Percentiles rank a stretch among this genome's conserved stretches.
phyloP scores from a whole-genome alignment of 2,888 invertebrate genomes.

The Petrolisthes cinctipes region DNA sequence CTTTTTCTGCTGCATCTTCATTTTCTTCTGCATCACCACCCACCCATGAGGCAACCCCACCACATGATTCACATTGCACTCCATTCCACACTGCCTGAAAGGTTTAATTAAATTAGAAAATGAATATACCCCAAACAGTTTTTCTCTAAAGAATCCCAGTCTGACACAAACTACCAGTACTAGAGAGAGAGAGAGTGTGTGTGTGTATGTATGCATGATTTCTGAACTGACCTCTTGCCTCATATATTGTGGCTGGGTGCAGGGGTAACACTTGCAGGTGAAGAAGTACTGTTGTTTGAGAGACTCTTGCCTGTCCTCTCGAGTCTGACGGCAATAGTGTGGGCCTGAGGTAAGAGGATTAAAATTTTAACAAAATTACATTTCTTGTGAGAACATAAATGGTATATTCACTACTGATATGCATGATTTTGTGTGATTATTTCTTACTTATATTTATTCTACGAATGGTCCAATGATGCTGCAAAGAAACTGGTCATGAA shows the following conservation, averaged over 20 bases:
- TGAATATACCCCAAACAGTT: no score
- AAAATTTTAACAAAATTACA: no score
- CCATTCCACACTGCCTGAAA: slow-evolving; percentile 55
- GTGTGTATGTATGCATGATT: no score
- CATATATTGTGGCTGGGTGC: slow-evolving; percentile 71
- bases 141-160: no score
- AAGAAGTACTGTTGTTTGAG: slow-evolving; percentile 83
- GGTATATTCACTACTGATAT: no score
- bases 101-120: not conserved
- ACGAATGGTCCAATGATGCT: no score
- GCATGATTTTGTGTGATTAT: no score
- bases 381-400: no score
- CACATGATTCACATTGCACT: slow-evolving; percentile 42
- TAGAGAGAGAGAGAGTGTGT: no score
- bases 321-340: slow-evolving; percentile 78
- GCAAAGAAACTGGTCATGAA: no score
- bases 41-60: slow-evolving; percentile 40
- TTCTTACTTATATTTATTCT: no score
- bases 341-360: slow-evolving; percentile 72
- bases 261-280: slow-evolving; percentile 81
- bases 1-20: not conserved
- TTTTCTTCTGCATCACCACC: slow-evolving; percentile 5
- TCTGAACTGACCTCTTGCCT: slow-evolving; percentile 49
- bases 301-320: slow-evolving; percentile 75
- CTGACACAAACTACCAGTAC: no score